Conservation (phyloP, 1,140 invertebrate species). For the Drosophila cardini region DNA sequence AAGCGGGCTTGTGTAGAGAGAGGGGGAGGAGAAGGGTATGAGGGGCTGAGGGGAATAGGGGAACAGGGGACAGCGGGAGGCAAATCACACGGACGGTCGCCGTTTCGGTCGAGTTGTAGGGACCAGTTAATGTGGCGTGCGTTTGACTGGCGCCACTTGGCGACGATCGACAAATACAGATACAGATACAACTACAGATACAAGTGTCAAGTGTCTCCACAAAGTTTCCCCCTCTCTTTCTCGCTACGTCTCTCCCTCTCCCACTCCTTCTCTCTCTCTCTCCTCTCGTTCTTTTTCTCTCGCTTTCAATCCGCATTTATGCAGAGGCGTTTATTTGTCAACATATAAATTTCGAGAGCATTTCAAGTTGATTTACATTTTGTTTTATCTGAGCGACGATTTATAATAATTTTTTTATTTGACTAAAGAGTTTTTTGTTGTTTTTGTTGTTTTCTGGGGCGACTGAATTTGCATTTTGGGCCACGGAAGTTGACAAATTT, state of each 20-base stretch:
- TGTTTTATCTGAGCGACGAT: conserved; percentile 51
- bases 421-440: conserved; percentile 5
- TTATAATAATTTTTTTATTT: conserved; percentile 63
- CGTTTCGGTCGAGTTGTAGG: conserved; percentile 31
- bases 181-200: conserved; percentile 25
- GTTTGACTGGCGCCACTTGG: conserved; percentile 67
- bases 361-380: conserved; percentile 74
- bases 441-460: conserved; percentile 1
- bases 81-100: conserved; percentile 70
- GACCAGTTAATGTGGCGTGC: conserved; percentile 75
- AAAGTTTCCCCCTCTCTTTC: not conserved
- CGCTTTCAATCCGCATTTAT: conserved; percentile 9
- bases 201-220: conserved; percentile 65
- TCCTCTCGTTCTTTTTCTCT: not conserved
- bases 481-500: conserved; percentile 75
- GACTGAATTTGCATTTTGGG: conserved; percentile 39
- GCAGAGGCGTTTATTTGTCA: conserved; percentile 81
- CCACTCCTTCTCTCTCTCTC: too few relatives aligned
- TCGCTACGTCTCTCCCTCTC: too few relatives aligned
- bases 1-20: conserved; percentile 13
- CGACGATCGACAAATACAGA: conserved; percentile 35
- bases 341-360: conserved; percentile 71
- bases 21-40: not conserved
- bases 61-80: conserved; percentile 32
- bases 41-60: not conserved